These are phyloP conservation scores for Catocala fraxini DNA, from an alignment of 2,888 invertebrate species.

Conservation along the genomic window DNA sequence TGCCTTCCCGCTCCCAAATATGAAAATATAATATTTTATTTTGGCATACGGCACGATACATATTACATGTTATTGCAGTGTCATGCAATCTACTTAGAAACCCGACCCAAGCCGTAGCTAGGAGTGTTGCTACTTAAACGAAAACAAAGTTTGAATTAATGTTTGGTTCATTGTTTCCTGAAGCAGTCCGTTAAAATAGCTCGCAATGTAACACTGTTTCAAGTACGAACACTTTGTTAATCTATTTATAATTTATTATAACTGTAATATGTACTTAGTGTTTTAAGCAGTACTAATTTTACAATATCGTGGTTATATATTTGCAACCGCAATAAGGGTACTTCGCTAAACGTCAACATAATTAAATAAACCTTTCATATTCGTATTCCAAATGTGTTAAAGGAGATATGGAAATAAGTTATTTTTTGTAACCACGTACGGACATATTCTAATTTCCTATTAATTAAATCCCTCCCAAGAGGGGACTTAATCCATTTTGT, in stretches of 20 bases:
- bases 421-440: slow-evolving; percentile 47
- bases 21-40: slow-evolving; percentile 10
- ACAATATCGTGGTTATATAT: not conserved
- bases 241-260: no score
- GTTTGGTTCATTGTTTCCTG: slow-evolving; percentile 27
- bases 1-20: not conserved
- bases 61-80: slow-evolving; percentile 16
- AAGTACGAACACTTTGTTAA: no score
- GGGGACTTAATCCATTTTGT: slow-evolving; percentile 69
- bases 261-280: no score
- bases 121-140: slow-evolving; percentile 19
- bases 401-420: slow-evolving; percentile 27
- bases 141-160: slow-evolving; percentile 31
- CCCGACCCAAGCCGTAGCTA: slow-evolving; percentile 13
- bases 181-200: slow-evolving; percentile 27
- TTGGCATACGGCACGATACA: slow-evolving; percentile 8
- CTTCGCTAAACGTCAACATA: not conserved
- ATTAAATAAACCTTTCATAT: slow-evolving; percentile 11
- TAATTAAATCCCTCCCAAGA: slow-evolving; percentile 67
- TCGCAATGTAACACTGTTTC: slow-evolving; percentile 16
- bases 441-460: slow-evolving; percentile 63
- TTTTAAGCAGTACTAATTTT: no score
- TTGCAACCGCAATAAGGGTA: slow-evolving; percentile 10
- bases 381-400: slow-evolving; percentile 23
- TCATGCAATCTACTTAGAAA: slow-evolving; percentile 21